A percentile compares a stretch with the other conserved stretches of the same genome.
Conservation (phyloP, 2,888 invertebrate genomes). For the Argyra leucocephala region DNA sequence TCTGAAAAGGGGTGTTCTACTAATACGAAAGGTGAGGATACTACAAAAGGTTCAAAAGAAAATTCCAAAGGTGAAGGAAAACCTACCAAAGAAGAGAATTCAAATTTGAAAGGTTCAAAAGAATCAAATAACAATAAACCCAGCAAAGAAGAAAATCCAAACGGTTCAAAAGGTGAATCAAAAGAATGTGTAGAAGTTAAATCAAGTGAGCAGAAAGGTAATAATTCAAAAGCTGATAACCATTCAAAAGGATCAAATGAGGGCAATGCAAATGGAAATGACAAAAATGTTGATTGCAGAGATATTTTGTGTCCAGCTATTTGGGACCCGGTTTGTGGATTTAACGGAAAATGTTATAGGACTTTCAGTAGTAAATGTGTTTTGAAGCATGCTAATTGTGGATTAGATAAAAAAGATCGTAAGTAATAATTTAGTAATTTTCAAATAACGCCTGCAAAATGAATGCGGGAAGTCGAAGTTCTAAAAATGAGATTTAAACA, state of each 20-base stretch:
- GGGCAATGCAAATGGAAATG: background rate
- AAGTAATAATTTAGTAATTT: too few relatives aligned
- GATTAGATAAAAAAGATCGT: background rate
- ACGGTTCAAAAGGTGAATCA: background rate
- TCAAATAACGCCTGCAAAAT: too few relatives aligned
- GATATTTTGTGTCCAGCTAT: background rate
- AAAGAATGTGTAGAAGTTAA: background rate
- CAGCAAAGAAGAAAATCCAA: background rate
- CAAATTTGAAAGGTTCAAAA: background rate
- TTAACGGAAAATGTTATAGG: background rate
- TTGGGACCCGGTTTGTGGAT: background rate
- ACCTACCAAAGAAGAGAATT: background rate
- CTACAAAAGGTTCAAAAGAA: background rate
- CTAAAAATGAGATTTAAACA: too few relatives aligned
- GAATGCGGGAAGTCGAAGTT: too few relatives aligned
- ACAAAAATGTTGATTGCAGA: background rate
- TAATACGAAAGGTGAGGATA: too few relatives aligned
- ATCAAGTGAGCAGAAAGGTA: background rate
- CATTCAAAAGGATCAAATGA: background rate
- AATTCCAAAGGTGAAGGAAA: background rate
- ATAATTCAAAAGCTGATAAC: background rate
- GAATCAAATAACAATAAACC: background rate
- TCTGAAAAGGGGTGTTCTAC: too few relatives aligned
- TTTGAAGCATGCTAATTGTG: background rate
- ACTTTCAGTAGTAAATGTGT: background rate